Percentiles rank a stretch among this genome's conserved stretches.
phyloP scores from a whole-genome alignment of 1,140 invertebrate genomes.

The Proctacanthus coquilletti region DNA sequence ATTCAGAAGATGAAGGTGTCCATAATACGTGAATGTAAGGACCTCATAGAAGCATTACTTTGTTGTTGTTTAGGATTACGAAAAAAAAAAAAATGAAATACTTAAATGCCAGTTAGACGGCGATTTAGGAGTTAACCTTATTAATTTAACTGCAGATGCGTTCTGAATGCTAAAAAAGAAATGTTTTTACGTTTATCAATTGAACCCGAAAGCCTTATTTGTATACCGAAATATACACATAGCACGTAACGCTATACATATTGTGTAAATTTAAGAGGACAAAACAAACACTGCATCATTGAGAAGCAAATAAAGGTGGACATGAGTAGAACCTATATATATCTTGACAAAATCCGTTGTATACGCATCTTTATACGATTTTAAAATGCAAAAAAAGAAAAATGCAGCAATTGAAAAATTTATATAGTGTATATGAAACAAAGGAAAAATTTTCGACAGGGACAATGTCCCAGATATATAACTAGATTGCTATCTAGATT shows the following conservation, averaged over 20 bases:
- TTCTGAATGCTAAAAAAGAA: neutral
- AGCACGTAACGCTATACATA: too few relatives aligned
- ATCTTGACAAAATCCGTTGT: slow-evolving; percentile 2
- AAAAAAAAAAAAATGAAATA: neutral
- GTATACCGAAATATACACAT: too few relatives aligned
- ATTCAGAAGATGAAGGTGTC: slow-evolving; percentile 28
- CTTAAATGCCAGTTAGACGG: neutral
- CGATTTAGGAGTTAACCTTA: neutral
- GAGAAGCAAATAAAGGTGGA: neutral
- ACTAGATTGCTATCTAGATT: too few relatives aligned
- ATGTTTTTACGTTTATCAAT: neutral
- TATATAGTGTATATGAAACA: slow-evolving; percentile 1
- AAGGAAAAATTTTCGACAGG: neutral
- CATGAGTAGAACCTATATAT: neutral
- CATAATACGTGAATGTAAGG: slow-evolving; percentile 18
- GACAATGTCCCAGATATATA: too few relatives aligned
- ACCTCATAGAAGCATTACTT: slow-evolving; percentile 1
- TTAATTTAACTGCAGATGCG: neutral
- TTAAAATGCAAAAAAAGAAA: too few relatives aligned
- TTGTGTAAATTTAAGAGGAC: neutral
- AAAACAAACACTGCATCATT: neutral
- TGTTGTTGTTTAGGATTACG: slow-evolving; percentile 1
- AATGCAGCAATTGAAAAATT: neutral
- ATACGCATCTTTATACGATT: slow-evolving; percentile 6
- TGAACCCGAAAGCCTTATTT: slow-evolving; percentile 2